Evolutionary conservation across 1,140 invertebrate species (phyloP), one percentile per base, ranked within the genome.

Genomic region (Ylistrum balloti): DNA sequence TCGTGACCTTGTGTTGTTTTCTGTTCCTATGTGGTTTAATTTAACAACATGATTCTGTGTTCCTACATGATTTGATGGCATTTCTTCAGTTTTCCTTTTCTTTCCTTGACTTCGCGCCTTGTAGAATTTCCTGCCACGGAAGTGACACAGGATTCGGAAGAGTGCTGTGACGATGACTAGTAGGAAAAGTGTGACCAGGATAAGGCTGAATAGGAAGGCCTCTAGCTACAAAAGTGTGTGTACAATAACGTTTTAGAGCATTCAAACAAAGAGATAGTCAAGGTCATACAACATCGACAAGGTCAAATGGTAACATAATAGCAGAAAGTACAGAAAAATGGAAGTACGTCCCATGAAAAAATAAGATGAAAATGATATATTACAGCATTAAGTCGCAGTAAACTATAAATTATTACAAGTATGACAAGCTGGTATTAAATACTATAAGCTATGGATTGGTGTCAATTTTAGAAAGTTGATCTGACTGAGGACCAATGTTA

Each of bases 131-230:
- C 56, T 74, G 5, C 56, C 56, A n/a, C 56, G 56, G 56, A 74
- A 74, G 17, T 74, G 56, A 74, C 56, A 74, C 2, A 74, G 56
- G 56, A 74, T 74, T 74, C 56, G 56, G n/a, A 74, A 74, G 22
- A 74, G n/a, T 1, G 56, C 56, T 2, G n/a, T 74, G n/a, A 74
- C n/a, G 56, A 74, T 28, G 56, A 74, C 56, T 3, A 74, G 22
- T n/a, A 74, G 22, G 56, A 74, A 74, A n/a, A 74, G 56, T n/a
- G 56, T 74, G 56, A 0, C 22, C 56, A 74, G 11, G n/a, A 74
- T 74, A n/a, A 74, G 56, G 28, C 56, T 74, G 56, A 74, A 74
- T 0, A 74, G 56, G n/a, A 74, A n/a, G 56, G 56, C 56, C 56
- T 74, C 56, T 74, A 74, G 28, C 56, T 74, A n/a, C 28, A 74